phyloP scores from a whole-genome alignment of 2,113 vertebrate species.

The Ammodramus savannarum region DNA sequence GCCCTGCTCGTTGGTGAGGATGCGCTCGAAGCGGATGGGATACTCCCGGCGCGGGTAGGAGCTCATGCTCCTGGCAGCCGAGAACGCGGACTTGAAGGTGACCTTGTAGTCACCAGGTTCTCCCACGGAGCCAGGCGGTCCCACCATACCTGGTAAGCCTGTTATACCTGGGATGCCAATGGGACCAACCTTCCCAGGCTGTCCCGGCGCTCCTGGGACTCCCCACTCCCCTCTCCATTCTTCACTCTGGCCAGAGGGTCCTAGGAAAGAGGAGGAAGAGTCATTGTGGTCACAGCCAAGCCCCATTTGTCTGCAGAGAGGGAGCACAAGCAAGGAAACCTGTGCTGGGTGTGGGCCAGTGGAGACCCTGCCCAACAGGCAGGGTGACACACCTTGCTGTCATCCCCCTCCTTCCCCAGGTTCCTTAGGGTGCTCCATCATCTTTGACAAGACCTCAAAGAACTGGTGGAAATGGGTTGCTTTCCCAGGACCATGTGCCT shows the following conservation, averaged over 20 bases:
- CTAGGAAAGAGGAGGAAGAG: slow-evolving; percentile 19
- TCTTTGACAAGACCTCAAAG: background rate
- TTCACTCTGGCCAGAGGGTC: slow-evolving; percentile 46
- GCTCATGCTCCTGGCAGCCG: slow-evolving; percentile 21
- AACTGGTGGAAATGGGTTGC: background rate
- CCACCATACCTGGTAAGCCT: background rate
- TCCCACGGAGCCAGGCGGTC: slow-evolving; percentile 50
- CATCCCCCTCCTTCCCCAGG: background rate
- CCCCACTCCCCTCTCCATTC: slow-evolving; percentile 68
- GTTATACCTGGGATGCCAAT: slow-evolving; percentile 16
- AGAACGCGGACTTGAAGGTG: slow-evolving; percentile 71
- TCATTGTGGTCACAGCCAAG: fast-evolving
- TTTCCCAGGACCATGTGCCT: background rate
- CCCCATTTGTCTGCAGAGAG: background rate
- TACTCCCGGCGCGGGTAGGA: background rate
- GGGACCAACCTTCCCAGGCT: slow-evolving; percentile 76
- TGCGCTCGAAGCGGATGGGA: slow-evolving; percentile 66
- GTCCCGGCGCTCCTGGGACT: slow-evolving; percentile 47
- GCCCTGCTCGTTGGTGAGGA: slow-evolving; percentile 22
- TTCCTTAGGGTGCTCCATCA: background rate
- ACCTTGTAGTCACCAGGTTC: slow-evolving; percentile 62
- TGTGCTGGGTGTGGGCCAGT: fast-evolving
- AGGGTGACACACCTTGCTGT: background rate
- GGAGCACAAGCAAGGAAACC: background rate
- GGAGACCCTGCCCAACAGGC: background rate